Conservation (phyloP, 2,797 vertebrate genomes). For the Buphagus erythrorhynchus region DNA sequence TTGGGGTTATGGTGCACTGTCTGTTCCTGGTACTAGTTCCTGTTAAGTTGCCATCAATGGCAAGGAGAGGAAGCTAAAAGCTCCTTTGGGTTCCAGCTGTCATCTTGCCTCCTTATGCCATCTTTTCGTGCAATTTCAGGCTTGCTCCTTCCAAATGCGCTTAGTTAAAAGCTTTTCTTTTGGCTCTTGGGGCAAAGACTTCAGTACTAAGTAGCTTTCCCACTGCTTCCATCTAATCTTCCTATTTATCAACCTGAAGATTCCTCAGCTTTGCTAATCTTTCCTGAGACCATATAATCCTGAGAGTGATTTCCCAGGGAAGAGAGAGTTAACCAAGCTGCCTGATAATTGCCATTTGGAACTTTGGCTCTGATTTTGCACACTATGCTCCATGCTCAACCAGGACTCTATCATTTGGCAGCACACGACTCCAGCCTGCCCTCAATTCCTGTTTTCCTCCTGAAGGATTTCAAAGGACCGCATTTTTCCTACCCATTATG, state of each 20-base stretch:
- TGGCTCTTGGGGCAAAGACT: conserved; percentile 22
- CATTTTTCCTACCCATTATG: neutral
- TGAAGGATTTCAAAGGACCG: neutral
- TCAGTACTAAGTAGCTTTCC: conserved; percentile 34
- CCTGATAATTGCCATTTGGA: conserved; percentile 54
- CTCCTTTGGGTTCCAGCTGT: conserved; percentile 57
- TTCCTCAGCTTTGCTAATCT: conserved; percentile 47
- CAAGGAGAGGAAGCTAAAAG: conserved; percentile 16
- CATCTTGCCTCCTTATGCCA: conserved; percentile 31
- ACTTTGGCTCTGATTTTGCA: conserved; percentile 55
- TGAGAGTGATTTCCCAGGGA: conserved; percentile 45
- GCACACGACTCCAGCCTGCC: neutral
- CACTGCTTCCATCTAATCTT: conserved; percentile 49
- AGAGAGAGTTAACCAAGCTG: conserved; percentile 54
- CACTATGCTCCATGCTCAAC: conserved; percentile 24
- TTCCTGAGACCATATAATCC: conserved; percentile 44
- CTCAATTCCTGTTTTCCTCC: neutral
- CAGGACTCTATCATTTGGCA: neutral
- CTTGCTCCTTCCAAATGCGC: conserved; percentile 24
- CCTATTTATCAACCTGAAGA: conserved; percentile 58
- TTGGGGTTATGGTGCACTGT: neutral
- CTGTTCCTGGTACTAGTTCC: neutral
- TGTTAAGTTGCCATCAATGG: neutral
- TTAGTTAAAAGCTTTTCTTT: conserved; percentile 47
- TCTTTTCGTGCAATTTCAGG: conserved; percentile 41